Base-by-base conservation (phyloP, 2,113 vertebrate genomes). In the Pongo pygmaeus region DNA sequence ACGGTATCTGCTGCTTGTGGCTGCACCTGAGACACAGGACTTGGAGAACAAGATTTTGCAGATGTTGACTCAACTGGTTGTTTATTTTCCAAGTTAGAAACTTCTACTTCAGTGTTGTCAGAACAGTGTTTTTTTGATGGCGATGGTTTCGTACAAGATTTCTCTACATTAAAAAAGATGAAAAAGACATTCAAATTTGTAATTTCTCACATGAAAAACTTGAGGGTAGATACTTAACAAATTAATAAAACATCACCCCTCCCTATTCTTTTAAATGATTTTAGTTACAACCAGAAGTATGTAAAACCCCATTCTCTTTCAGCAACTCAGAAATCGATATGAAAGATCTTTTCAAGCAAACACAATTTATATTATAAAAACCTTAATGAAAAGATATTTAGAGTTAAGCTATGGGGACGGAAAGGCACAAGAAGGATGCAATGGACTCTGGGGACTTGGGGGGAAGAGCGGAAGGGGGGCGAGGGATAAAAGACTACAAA, bases 121-220 rank as follows among this genome's bases (percentile, higher is more conserved):
- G 99, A 99, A 97, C 99, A 99, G 18, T 98, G 99, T 48, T 99
- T 99, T 98, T 99, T 99, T 12, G 99, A 99, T 30, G 99, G 99
- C 14, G 99, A 99, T 1, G 99, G 99, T 79, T 99, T 99, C 87
- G 99, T 98, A 79, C 98, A 98, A 27, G 98, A 96, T 97, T 99
- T 99, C 67, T 93, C 99, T 99, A 94, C 46, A 89, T 86, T 79
- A 78, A 97, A 81, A 79, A 94, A 27, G 48, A 83, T 22, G 12
- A n/a, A 64, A 55, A 64, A 18, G 12, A 40, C 2, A 70, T 22
- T 96, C 32, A 96, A 92, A 35, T 85, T 80, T 14, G 0, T 80
- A 61, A 70, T 46, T 85, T 38, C 48, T 93, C 38, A 96, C 4
- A 78, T 72, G 7, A 89, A 94, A 93, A 83, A 61, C 40, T 64